Evolutionary conservation across 1,140 invertebrate species (phyloP).

Genomic region (Wiebesia pumilae): DNA sequence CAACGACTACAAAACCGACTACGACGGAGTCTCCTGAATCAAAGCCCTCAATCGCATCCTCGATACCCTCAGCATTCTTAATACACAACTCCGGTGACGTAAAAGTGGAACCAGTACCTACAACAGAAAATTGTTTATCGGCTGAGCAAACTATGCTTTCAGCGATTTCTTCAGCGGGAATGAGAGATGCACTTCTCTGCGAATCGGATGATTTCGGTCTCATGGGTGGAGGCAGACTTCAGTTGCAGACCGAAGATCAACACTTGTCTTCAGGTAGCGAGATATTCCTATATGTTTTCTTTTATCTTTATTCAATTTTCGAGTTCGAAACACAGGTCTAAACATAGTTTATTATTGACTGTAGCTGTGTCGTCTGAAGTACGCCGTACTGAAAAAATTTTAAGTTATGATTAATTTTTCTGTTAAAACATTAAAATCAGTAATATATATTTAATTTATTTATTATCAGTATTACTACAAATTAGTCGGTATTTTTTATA

Average conservation of each 20-base stretch:
- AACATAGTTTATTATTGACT: too few species aligned
- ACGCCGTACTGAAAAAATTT: too few species aligned
- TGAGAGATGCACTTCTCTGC: slow-evolving; percentile 79
- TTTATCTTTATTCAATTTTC: not conserved
- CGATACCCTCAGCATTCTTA: slow-evolving; percentile 63
- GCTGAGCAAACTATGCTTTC: slow-evolving; percentile 59
- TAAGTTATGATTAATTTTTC: too few species aligned
- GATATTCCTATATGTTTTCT: not conserved
- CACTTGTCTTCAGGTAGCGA: slow-evolving; percentile 76
- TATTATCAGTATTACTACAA: too few species aligned
- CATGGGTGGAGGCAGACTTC: slow-evolving; percentile 78
- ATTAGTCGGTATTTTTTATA: too few species aligned
- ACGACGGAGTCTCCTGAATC: slow-evolving; percentile 35
- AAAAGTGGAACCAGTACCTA: slow-evolving; percentile 61
- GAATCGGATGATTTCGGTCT: slow-evolving; percentile 81
- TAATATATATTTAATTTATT: too few species aligned
- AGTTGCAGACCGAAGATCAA: slow-evolving; percentile 86
- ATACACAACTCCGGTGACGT: slow-evolving; percentile 62
- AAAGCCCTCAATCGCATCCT: slow-evolving; percentile 37
- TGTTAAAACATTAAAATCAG: too few species aligned
- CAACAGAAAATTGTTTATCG: slow-evolving; percentile 58
- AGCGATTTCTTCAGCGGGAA: slow-evolving; percentile 66
- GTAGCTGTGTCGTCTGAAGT: too few species aligned
- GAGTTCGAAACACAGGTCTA: too few species aligned
- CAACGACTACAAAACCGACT: slow-evolving; percentile 44